phyloP scores from a whole-genome alignment of 2,113 vertebrate genomes.

The Misgurnus mizolepis region DNA sequence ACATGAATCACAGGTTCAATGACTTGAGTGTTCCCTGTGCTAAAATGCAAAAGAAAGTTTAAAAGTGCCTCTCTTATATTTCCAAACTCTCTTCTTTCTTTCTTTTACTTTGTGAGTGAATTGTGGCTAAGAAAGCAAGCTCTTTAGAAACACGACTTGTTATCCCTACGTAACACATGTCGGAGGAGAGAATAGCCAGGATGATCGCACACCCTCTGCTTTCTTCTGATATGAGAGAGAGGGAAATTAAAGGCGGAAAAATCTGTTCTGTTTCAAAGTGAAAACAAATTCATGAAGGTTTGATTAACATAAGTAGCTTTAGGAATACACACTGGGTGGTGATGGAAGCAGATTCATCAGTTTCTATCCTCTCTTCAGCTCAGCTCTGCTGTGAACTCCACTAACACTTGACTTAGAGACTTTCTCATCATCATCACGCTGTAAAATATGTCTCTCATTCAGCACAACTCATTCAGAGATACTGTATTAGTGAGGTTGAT shows the following conservation, averaged over 20 bases:
- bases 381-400: conserved; percentile 53
- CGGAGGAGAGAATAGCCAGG: conserved; percentile 64
- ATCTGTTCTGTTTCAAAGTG: conserved; percentile 58
- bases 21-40: conserved; percentile 20
- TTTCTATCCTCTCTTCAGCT: conserved; percentile 60
- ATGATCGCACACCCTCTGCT: conserved; percentile 69
- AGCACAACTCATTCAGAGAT: neutral
- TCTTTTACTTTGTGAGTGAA: conserved; percentile 56
- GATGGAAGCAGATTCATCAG: conserved; percentile 71
- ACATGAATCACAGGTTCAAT: conserved; percentile 63
- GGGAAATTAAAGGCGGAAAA: conserved; percentile 49
- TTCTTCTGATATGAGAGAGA: conserved; percentile 63
- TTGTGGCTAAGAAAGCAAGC: conserved; percentile 57
- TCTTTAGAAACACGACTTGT: conserved; percentile 71
- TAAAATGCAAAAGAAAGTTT: conserved; percentile 25
- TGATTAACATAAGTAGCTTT: conserved; percentile 71
- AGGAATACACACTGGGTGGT: conserved; percentile 67
- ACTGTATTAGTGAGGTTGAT: conserved; percentile 46
- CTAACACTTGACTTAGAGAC: conserved; percentile 60
- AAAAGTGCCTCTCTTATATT: neutral
- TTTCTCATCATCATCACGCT: conserved; percentile 41
- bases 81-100: conserved; percentile 1
- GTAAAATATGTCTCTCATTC: conserved; percentile 43
- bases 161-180: conserved; percentile 70
- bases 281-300: conserved; percentile 69